Evolutionary conservation across 1,140 invertebrate genomes (phyloP), one percentile per base, ranked within the genome.

Genomic region (Tetramorium simillimum): DNA sequence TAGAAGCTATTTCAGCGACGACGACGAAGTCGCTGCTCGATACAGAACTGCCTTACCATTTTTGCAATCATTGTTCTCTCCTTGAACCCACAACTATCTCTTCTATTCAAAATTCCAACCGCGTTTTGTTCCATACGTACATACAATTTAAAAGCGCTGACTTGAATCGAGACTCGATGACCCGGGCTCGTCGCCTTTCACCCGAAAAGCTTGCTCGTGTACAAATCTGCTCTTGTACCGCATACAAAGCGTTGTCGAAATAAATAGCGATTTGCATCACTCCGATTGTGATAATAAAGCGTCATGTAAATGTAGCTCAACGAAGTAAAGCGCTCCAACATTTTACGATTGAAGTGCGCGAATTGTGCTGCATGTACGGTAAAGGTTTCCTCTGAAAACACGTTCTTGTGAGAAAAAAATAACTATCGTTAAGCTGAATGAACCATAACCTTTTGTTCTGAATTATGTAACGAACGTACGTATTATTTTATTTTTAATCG

Each of bases 131-230:
- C 14, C 28, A 18, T n/a, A 51, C 9, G 10, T 10, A 43, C 14
- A 3, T 51, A 12, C 14, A 69, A 84, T 84, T 75, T 53, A 60
- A 84, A 82, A 82, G 80, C 80, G 24, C 67, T 60, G 67, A 73
- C 53, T 82, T 46, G 65, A 82, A 73, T 73, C 24, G 80, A 33
- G 5, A 46, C 80, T 43, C 62, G 49, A 56, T 56, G 77, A 69
- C 2, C 63, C 24, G 18, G 24, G 16, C 49, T 70, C 65, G 24
- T 56, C 33, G 6, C 18, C 14, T 43, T n/a, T 14, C 37, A 46
- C 24, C 24, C n/a, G 33, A 69, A 81, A 21, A 69, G 10, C 9
- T 53, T 24, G n/a, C 62, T 28, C 16, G 51, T 33, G 33, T 16
- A 14, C 28, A 24, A 4, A 28, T 1, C 12, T 28, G 5, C 12